Evolutionary conservation across 2,888 invertebrate species (phyloP).

Genomic region (Temnothorax ravouxi): DNA sequence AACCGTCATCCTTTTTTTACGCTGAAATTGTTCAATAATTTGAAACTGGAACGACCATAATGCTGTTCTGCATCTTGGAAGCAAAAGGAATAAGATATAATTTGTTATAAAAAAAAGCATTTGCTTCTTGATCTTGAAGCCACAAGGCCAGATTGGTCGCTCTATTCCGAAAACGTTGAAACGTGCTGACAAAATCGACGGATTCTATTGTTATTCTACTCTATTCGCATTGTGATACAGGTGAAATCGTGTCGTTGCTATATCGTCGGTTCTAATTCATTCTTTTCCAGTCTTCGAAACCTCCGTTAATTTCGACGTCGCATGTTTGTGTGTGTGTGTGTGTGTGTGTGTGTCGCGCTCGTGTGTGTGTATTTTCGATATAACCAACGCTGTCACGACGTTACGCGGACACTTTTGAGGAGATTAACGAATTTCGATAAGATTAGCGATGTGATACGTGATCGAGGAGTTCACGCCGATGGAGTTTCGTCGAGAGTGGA

Average conservation of each 20-base stretch:
- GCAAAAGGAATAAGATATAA: background rate
- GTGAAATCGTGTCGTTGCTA: background rate
- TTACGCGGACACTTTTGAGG: slow-evolving; percentile 40
- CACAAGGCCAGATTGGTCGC: background rate
- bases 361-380: background rate
- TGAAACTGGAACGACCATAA: background rate
- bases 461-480: slow-evolving; percentile 67
- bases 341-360: background rate
- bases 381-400: background rate
- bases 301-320: background rate
- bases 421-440: slow-evolving; percentile 76
- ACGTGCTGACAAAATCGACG: background rate
- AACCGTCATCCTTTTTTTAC: background rate
- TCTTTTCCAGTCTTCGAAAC: background rate
- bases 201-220: background rate
- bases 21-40: background rate
- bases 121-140: slow-evolving; percentile 12
- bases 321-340: too few relatives aligned
- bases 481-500: slow-evolving; percentile 67
- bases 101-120: background rate
- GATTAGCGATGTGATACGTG: slow-evolving; percentile 76
- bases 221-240: background rate
- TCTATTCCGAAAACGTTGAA: background rate
- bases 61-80: background rate
- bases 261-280: background rate